Conservation (phyloP, 2,888 invertebrate species). For the Magallana nippona region DNA sequence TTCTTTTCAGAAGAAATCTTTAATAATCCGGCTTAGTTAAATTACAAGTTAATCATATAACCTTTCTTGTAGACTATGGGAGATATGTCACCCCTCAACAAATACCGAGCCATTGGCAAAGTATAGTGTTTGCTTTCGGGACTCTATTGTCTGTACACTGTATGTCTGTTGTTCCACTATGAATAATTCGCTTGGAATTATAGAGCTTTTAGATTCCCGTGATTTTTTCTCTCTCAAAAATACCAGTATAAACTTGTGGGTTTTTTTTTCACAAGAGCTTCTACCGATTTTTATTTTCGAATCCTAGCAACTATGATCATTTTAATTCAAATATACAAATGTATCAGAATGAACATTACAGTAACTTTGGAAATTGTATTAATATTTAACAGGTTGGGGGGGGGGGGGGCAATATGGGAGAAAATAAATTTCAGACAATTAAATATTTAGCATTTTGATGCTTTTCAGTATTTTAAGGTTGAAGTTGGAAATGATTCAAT, state of each 20-base stretch:
- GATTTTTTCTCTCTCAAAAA: neutral
- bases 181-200: neutral
- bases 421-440: too few relatives aligned
- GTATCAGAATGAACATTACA: too few relatives aligned
- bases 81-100: neutral
- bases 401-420: too few relatives aligned
- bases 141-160: neutral
- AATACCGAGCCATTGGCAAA: constrained; percentile 22
- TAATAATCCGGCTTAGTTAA: constrained; percentile 31
- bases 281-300: too few relatives aligned
- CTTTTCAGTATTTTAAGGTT: too few relatives aligned
- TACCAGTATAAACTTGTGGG: neutral
- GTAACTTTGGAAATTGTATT: too few relatives aligned
- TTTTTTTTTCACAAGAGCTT: too few relatives aligned
- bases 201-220: neutral
- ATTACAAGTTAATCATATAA: constrained; percentile 35
- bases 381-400: too few relatives aligned
- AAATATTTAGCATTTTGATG: too few relatives aligned
- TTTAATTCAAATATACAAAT: too few relatives aligned
- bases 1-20: constrained; percentile 28
- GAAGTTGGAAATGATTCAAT: too few relatives aligned
- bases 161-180: neutral
- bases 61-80: neutral
- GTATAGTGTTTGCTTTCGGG: constrained; percentile 9
- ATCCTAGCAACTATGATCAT: too few relatives aligned